phyloP scores from a whole-genome alignment of 2,797 vertebrate genomes.

The Crax fasciolata region DNA sequence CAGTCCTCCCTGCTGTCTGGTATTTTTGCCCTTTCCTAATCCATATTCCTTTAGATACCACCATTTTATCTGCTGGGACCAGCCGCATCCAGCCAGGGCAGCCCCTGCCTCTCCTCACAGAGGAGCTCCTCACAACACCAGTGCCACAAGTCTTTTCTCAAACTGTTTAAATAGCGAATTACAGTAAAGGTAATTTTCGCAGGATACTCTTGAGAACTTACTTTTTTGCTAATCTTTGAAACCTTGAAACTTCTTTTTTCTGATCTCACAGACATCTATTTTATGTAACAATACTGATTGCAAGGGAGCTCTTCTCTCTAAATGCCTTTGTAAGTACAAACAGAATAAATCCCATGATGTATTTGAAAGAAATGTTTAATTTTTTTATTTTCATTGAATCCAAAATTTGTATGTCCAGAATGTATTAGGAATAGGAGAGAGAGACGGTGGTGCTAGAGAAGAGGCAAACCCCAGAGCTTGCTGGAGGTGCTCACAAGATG shows the following conservation, averaged over 20 bases:
- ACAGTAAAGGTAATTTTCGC: background rate
- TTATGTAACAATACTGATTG: background rate
- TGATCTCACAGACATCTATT: background rate
- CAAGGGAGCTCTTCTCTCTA: background rate
- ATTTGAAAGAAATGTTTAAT: background rate
- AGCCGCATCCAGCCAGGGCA: background rate
- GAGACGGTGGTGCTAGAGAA: background rate
- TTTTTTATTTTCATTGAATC: background rate
- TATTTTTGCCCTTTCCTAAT: background rate
- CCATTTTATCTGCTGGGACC: background rate
- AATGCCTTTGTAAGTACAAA: background rate
- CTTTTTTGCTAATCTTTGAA: background rate
- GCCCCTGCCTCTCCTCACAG: fast-evolving
- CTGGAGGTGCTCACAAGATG: background rate
- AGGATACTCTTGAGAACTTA: background rate
- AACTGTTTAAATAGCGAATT: background rate
- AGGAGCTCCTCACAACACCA: fast-evolving
- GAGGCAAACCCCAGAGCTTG: background rate
- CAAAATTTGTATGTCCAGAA: background rate
- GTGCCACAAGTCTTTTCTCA: background rate
- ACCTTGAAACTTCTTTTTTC: background rate
- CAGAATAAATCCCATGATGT: background rate
- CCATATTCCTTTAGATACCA: fast-evolving
- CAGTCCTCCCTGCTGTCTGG: background rate
- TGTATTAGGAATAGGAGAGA: fast-evolving